These are phyloP conservation scores for Branchinecta lynchi DNA, from an alignment of 1,140 invertebrate genomes.

Conservation along the genomic window DNA sequence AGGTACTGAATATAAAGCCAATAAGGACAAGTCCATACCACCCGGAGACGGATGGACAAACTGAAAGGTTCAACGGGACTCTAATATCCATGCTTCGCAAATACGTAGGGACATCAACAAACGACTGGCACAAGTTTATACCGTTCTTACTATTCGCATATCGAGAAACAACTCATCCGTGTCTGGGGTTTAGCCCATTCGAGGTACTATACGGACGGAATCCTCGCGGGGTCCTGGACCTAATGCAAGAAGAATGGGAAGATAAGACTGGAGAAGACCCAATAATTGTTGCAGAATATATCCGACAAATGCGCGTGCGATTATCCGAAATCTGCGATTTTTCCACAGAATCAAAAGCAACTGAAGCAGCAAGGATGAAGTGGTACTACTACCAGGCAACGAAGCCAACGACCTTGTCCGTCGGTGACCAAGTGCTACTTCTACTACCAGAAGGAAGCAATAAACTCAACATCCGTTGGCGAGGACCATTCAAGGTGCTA, in stretches of 20 bases:
- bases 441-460: constrained; percentile 6
- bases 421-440: constrained; percentile 5
- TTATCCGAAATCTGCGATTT: constrained; percentile 6
- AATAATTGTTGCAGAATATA: constrained; percentile 10
- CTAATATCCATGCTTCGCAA: constrained; percentile 22
- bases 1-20: constrained; percentile 20
- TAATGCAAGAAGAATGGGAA: not conserved
- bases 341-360: constrained; percentile 1
- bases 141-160: not conserved
- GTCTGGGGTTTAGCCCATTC: constrained; percentile 4
- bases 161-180: constrained; percentile 1
- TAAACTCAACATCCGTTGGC: constrained; percentile 9
- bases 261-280: constrained; percentile 1
- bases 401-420: constrained; percentile 4
- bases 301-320: constrained; percentile 4
- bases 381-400: not conserved
- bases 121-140: constrained; percentile 13
- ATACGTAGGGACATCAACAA: constrained; percentile 8
- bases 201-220: not conserved
- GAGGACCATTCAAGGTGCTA: not conserved
- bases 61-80: constrained; percentile 26
- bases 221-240: not conserved
- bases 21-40: constrained; percentile 22
- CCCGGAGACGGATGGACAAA: constrained; percentile 22
- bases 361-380: constrained; percentile 4